Base-by-base conservation (phyloP, 2,888 invertebrate genomes). In the Linyphia triangularis region DNA sequence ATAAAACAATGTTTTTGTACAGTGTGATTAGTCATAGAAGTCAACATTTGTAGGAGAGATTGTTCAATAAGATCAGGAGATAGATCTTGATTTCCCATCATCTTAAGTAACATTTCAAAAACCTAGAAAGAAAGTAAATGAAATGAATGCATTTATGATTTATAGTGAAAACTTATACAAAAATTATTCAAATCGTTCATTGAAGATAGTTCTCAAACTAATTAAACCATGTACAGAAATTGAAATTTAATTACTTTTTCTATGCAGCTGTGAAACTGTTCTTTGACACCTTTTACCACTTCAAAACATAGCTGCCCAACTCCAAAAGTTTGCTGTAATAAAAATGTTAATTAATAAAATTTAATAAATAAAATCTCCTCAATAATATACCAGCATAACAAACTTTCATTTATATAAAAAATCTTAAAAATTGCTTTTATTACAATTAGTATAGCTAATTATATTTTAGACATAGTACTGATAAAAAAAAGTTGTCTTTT, bases 261-360 rank as follows among this genome's bases (percentile, higher is more conserved):
- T 0, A 96, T 95, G 91, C 96, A 96, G 90, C 96, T 97, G 92
- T 99, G 98, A 92, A 98, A 96, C 91, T 96, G 96, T 0, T 96
- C 95, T 88, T 95, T 94, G 0, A 97, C 95, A 37, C 98, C 98
- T 92, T 95, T 95, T 63, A 98, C 93, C 83, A 97, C 96, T 94
- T 98, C 97, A 93, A 97, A 98, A 84, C 99, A 94, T 26, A 99
- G 94, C 91, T 96, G 95, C 0, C 97, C 97, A 92, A 97, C 96
- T 5, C 98, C 98, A 77, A 94, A 93, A 19, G 95, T 93, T 89
- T 96, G 95, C 96, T 96, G 93, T 89, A 94, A 94, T 91, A 70
- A 59, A 37, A 2, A 51, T n/a, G 57, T 0, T 19, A 65, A 40
- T 26, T 10, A 43, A 37, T 37, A 40, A 26, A 40, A 40, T 16